phyloP scores from a whole-genome alignment of 2,888 invertebrate genomes.

The Agrochola lota region DNA sequence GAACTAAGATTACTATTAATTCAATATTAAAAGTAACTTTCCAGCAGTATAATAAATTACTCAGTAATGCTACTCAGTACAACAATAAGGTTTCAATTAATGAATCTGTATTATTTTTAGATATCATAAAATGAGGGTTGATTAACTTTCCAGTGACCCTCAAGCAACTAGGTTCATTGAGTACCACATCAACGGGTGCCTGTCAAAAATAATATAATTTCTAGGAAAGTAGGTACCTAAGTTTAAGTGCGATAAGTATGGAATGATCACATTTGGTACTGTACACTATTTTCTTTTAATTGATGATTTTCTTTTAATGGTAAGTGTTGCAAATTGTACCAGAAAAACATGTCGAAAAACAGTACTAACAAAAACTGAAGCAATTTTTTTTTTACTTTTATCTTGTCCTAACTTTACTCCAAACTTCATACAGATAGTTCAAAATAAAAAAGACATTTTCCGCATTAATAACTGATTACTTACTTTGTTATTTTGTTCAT shows the following conservation, averaged over 20 bases:
- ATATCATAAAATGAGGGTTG: neutral
- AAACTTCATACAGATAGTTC: no score
- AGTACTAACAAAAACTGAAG: no score
- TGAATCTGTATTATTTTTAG: conserved; percentile 12
- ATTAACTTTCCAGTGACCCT: conserved; percentile 28
- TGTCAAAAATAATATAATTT: neutral
- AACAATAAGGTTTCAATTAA: neutral
- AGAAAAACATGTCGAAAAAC: no score
- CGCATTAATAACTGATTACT: no score
- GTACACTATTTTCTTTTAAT: neutral
- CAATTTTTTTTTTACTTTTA: no score
- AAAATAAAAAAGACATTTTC: no score
- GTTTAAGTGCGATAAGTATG: neutral
- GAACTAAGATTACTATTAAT: neutral
- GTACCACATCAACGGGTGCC: neutral
- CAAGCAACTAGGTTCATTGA: neutral
- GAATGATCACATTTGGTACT: neutral
- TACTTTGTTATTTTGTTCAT: no score
- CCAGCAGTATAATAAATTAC: neutral
- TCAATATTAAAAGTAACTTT: neutral
- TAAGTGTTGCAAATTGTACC: neutral
- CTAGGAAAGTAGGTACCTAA: neutral
- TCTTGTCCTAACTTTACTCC: no score
- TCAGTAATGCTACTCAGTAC: neutral
- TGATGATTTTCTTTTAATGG: neutral